phyloP scores from a whole-genome alignment of 2,113 vertebrate species.

The Genyomyrus donnyi region DNA sequence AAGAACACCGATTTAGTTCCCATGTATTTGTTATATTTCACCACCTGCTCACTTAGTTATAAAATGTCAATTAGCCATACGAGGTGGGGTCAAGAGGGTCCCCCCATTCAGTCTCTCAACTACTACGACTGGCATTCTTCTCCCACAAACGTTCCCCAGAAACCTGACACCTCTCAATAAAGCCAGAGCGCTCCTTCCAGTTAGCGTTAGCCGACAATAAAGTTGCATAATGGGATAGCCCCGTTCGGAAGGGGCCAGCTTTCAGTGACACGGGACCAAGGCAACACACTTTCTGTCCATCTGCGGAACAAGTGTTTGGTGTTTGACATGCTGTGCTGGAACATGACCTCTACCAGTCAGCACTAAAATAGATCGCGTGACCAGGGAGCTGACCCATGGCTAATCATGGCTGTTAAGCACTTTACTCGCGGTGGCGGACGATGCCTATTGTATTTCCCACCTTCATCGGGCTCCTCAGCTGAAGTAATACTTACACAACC shows the following conservation, averaged over 20 bases:
- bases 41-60: not conserved
- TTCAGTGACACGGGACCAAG: not conserved
- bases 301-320: not conserved
- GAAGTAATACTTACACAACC: not conserved
- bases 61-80: not conserved
- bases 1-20: not conserved
- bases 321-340: not conserved
- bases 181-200: not conserved
- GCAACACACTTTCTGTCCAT: not conserved
- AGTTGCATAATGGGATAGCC: not conserved
- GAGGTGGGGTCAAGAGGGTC: not conserved
- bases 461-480: not conserved
- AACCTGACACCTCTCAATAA: not conserved
- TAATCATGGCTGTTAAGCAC: not conserved
- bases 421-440: not conserved
- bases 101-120: not conserved
- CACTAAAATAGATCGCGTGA: constrained; percentile 11
- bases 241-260: not conserved
- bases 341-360: not conserved
- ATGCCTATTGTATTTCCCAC: not conserved
- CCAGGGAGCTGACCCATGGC: not conserved
- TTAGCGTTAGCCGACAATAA: not conserved
- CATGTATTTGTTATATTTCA: not conserved
- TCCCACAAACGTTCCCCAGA: not conserved
- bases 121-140: not conserved